Evolutionary conservation across 2,888 invertebrate genomes (phyloP).

Genomic region (Romanomermis culicivorax): DNA sequence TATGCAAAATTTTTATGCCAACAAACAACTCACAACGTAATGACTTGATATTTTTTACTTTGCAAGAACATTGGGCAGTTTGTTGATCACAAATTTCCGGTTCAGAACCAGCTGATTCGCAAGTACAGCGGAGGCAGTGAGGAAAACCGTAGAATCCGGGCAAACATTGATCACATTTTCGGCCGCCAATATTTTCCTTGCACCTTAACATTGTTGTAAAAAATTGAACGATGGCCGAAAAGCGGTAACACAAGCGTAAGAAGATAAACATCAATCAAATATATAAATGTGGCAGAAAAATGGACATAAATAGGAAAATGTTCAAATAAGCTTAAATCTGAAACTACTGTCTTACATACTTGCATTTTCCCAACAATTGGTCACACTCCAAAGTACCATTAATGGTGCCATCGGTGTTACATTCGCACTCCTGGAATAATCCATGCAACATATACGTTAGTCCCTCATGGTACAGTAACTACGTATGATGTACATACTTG

Average conservation of each 20-base stretch:
- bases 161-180: conserved; percentile 65
- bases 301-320: neutral
- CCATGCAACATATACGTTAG: neutral
- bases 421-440: conserved; percentile 50
- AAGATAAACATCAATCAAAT: neutral
- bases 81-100: conserved; percentile 63
- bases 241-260: neutral
- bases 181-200: conserved; percentile 59
- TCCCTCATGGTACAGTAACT: conserved; percentile 5
- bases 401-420: conserved; percentile 56
- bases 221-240: no score
- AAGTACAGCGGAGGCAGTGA: conserved; percentile 59
- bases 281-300: neutral
- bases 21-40: neutral
- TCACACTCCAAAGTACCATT: conserved; percentile 63
- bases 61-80: conserved; percentile 54
- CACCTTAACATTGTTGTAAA: conserved; percentile 39
- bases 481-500: conserved; percentile 35
- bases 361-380: conserved; percentile 58
- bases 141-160: conserved; percentile 61
- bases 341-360: no score
- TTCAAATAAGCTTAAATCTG: no score
- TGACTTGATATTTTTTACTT: no score
- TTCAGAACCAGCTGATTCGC: conserved; percentile 58
- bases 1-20: neutral